Evolutionary conservation across 2,113 vertebrate genomes (phyloP).

Genomic region (Etia nguti): DNA sequence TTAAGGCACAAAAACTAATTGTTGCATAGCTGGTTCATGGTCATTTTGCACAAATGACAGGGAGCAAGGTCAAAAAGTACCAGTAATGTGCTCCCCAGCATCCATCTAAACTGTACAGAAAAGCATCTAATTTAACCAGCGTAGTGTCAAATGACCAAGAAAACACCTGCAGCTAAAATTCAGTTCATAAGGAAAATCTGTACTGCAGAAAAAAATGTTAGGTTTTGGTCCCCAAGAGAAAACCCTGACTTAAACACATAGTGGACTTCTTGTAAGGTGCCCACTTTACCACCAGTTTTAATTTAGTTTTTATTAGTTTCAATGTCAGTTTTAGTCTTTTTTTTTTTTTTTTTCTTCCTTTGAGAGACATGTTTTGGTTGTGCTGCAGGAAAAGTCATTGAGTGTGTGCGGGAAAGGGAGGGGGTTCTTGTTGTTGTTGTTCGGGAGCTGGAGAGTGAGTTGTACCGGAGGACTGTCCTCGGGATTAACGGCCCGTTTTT

Average conservation of each 20-base stretch:
- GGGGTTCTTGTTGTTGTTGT: not conserved
- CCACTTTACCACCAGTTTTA: not conserved
- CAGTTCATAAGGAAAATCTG: not conserved
- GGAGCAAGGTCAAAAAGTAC: not conserved
- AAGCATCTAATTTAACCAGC: not conserved
- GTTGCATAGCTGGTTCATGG: not conserved
- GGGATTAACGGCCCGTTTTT: not conserved
- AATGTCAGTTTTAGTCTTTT: not conserved
- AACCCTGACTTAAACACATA: not conserved
- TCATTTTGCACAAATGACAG: fast-evolving
- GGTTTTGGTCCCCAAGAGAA: fast-evolving
- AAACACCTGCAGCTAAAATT: not conserved
- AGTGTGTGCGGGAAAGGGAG: not conserved
- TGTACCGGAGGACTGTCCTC: not conserved
- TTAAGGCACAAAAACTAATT: not conserved
- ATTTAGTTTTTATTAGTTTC: not conserved
- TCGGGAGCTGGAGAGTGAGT: not conserved
- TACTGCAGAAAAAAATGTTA: not conserved
- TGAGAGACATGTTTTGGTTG: fast-evolving
- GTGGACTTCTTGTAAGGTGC: not conserved
- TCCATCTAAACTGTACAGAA: fast-evolving
- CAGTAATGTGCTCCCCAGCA: not conserved
- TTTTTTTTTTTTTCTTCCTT: not conserved
- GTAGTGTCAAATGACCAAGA: not conserved
- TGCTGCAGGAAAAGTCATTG: not conserved